These are phyloP conservation scores for Mormyrops attenuatus DNA, from an alignment of 2,797 vertebrate species.

Conservation along the genomic window DNA sequence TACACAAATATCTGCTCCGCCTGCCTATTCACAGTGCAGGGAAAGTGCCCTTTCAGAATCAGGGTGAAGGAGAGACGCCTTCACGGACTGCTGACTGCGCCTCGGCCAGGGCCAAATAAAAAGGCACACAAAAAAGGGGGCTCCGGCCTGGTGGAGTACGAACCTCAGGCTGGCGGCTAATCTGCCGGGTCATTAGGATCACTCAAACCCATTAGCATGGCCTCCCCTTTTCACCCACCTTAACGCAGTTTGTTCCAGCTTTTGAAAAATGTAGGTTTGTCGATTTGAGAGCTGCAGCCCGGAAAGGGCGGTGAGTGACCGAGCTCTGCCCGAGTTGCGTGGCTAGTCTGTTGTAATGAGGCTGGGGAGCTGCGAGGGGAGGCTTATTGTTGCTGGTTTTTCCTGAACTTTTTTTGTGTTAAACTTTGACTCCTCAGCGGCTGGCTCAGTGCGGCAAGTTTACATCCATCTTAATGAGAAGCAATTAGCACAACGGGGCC, in stretches of 20 bases:
- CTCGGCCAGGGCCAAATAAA: constrained; percentile 58
- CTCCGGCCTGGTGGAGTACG: constrained; percentile 56
- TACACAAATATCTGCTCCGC: constrained; percentile 46
- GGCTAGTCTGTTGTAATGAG: constrained; percentile 81
- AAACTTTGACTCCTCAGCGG: constrained; percentile 58
- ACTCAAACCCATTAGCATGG: constrained; percentile 82
- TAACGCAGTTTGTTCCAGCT: constrained; percentile 56
- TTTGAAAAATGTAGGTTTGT: constrained; percentile 60
- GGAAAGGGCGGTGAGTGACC: constrained; percentile 43
- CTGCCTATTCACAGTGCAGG: constrained; percentile 57
- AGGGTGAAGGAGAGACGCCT: constrained; percentile 82
- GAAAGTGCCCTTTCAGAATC: constrained; percentile 72
- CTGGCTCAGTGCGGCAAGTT: constrained; percentile 60
- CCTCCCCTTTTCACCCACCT: constrained; percentile 54
- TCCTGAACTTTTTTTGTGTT: constrained; percentile 66
- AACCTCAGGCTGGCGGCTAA: constrained; percentile 76
- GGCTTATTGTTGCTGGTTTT: constrained; percentile 36
- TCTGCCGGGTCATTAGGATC: constrained; percentile 77
- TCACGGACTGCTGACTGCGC: constrained; percentile 90
- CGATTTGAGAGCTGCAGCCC: constrained; percentile 68
- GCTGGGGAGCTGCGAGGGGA: constrained; percentile 41
- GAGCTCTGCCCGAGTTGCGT: constrained; percentile 64
- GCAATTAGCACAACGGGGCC: constrained; percentile 67
- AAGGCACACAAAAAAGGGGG: constrained; percentile 11
- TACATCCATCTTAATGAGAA: constrained; percentile 73